Conservation (phyloP, 2,113 vertebrate genomes). For the Zootoca vivipara region DNA sequence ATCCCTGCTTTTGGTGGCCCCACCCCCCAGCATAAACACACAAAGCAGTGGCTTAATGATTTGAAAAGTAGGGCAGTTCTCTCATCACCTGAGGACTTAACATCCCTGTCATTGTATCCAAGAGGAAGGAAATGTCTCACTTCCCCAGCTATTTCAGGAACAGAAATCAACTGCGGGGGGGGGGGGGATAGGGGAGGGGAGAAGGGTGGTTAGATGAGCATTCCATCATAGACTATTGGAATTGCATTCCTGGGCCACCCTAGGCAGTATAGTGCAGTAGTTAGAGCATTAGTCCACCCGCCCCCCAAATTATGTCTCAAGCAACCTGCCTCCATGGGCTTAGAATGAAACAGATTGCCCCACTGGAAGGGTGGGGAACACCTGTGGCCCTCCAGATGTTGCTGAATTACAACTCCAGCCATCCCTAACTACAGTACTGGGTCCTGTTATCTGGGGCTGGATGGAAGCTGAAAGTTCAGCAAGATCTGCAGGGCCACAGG, state of each 20-base stretch:
- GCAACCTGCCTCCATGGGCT: too few species aligned
- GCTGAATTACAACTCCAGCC: too few species aligned
- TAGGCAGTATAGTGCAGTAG: neutral
- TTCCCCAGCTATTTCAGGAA: constrained; percentile 75
- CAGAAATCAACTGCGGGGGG: constrained; percentile 64
- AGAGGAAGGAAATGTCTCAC: constrained; percentile 78
- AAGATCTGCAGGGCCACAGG: too few species aligned
- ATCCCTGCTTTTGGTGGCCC: neutral
- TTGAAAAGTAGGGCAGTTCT: constrained; percentile 45
- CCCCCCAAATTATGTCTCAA: too few species aligned
- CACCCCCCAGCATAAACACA: neutral
- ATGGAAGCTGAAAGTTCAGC: too few species aligned
- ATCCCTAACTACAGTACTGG: too few species aligned
- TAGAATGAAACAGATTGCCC: too few species aligned
- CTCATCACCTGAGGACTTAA: constrained; percentile 66
- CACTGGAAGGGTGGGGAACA: too few species aligned
- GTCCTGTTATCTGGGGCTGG: too few species aligned
- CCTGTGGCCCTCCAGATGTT: too few species aligned
- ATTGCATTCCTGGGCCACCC: constrained; percentile 6
- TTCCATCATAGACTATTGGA: neutral
- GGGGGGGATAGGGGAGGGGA: constrained; percentile 22
- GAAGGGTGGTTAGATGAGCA: constrained; percentile 17
- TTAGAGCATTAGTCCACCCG: too few species aligned
- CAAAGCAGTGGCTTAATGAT: constrained; percentile 30
- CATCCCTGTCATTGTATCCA: constrained; percentile 67